phyloP scores from a whole-genome alignment of 2,797 vertebrate species.

The Neomorphus geoffroyi region DNA sequence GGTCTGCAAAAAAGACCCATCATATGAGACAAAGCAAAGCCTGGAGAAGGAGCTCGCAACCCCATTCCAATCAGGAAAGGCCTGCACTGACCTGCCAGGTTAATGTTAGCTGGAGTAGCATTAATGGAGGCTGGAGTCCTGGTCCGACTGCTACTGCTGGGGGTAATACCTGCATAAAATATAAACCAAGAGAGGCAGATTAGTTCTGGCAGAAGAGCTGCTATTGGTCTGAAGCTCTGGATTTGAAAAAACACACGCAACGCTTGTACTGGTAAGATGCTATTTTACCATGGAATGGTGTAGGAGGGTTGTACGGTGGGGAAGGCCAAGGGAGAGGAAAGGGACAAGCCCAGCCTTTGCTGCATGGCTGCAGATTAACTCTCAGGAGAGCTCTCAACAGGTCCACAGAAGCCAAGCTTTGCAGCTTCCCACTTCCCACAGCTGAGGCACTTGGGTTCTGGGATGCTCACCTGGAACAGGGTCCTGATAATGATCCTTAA shows the following conservation, averaged over 20 bases:
- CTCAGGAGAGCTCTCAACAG: not conserved
- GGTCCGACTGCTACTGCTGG: slow-evolving; percentile 92
- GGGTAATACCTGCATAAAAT: slow-evolving; percentile 86
- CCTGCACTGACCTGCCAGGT: slow-evolving; percentile 88
- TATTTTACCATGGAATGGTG: not conserved
- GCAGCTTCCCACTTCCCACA: not conserved
- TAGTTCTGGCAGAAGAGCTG: not conserved
- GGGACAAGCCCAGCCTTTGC: not conserved
- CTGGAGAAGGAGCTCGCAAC: not conserved
- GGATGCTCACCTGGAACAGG: slow-evolving; percentile 89
- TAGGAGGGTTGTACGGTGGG: not conserved
- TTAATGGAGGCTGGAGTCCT: slow-evolving; percentile 95
- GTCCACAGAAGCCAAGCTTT: not conserved
- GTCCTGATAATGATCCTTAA: slow-evolving; percentile 99
- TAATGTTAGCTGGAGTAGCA: slow-evolving; percentile 97
- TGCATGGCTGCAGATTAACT: not conserved
- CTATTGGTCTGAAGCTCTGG: not conserved
- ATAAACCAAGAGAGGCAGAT: not conserved
- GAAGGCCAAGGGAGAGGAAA: not conserved
- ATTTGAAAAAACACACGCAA: not conserved
- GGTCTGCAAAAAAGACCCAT: slow-evolving; percentile 77
- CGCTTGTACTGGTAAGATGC: rapidly evolving
- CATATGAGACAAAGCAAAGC: rapidly evolving
- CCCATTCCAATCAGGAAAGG: rapidly evolving
- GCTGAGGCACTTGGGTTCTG: not conserved